Evolutionary conservation across 2,797 vertebrate genomes (phyloP), one percentile per base, ranked within the genome.

Genomic region (Monodelphis domestica): DNA sequence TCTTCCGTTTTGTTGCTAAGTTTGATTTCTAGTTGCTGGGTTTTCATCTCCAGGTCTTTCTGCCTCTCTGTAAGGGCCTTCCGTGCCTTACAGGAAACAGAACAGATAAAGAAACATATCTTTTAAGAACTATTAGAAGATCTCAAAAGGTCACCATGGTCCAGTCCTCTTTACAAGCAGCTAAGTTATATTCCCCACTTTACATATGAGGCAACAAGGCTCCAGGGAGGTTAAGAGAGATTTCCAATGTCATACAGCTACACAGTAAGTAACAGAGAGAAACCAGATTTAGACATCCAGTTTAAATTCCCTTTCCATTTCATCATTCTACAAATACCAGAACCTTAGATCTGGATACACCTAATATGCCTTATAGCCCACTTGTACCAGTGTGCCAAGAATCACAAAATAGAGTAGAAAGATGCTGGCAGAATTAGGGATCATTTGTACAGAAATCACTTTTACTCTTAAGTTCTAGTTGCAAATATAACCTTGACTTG

Each of bases 11-110:
- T 99, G 98, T 98, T 99, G 98, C 98, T 99, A 97, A 99, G 98
- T 97, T 99, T 99, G 97, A 99, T 99, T 98, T 99, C 99, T 90
- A 99, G 97, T 98, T 99, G 99, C 98, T 99, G 99, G 0, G 99
- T 99, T 98, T 99, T 99, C 96, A 99, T 89, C 97, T 99, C 99
- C 97, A 99, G 98, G 96, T 99, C 99, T 95, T 99, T 99, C 98
- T 99, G 99, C 63, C 99, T 98, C 97, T 99, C 99, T 0, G 99
- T 98, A 96, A 99, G 98, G 28, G 99, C 99, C 97, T 99, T 99
- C 33, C 99, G 99, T 91, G 99, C 99, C 99, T 99, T 95, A 54
- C 54, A 93, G 56, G 17, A 95, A 97, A 91, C 0, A 89, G 93
- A 91, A 57, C 0, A 4, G 57, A 87, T 12, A 89, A 12, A 53